Percentiles rank a stretch among this genome's conserved stretches.
Conservation (phyloP, 2,888 invertebrate species). For the Hermodice carunculata region DNA sequence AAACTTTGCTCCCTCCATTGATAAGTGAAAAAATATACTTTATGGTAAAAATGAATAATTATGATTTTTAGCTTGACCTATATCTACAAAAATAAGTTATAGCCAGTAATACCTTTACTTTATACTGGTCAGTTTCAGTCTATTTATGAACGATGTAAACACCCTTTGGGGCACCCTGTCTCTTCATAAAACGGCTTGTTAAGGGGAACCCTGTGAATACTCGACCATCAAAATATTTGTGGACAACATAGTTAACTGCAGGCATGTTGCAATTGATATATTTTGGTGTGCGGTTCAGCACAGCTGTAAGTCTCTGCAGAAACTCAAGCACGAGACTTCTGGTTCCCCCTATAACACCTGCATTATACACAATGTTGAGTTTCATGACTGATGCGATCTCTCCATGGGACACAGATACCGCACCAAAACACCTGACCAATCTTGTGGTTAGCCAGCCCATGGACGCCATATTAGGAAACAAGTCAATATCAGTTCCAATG, state of each 20-base stretch:
- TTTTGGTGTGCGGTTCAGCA: not conserved
- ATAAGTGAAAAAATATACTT: no score
- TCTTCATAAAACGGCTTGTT: not conserved
- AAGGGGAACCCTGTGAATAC: not conserved
- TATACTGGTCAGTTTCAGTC: no score
- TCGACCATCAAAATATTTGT: not conserved
- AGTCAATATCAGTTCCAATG: not conserved
- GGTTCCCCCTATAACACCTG: not conserved
- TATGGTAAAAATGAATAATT: no score
- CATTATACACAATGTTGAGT: not conserved
- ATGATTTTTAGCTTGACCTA: no score
- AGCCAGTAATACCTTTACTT: no score
- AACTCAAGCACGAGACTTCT: not conserved
- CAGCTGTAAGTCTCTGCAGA: not conserved
- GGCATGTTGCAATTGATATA: constrained; percentile 1
- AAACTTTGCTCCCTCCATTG: no score
- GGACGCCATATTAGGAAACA: not conserved
- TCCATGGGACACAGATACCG: not conserved
- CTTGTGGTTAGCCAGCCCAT: not conserved
- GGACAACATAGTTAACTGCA: not conserved
- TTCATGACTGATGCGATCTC: not conserved
- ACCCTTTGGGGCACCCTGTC: not conserved
- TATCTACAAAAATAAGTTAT: no score
- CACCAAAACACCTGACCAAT: not conserved
- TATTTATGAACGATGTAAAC: not conserved